Percentiles rank a stretch among this genome's conserved stretches.
These are phyloP conservation scores for Balearica regulorum DNA, from an alignment of 2,797 vertebrate genomes.

Conservation along the genomic window DNA sequence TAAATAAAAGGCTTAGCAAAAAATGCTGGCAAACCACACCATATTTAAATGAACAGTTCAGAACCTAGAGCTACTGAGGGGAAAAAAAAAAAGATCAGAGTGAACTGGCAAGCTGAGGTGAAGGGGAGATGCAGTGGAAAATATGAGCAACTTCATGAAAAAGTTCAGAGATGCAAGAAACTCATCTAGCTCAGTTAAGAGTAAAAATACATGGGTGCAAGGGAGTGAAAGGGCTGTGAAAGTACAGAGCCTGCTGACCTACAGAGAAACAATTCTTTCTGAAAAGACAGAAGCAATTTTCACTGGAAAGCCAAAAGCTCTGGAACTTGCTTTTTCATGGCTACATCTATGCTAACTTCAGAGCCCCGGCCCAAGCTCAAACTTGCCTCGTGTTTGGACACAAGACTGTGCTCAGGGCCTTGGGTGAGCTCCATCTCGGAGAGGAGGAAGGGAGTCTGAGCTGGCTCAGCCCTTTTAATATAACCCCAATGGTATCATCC, in stretches of 20 bases:
- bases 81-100: not conserved
- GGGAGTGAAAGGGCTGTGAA: not conserved
- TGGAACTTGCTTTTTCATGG: not conserved
- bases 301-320: not conserved
- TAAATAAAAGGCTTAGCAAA: slow-evolving; percentile 25
- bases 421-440: slow-evolving; percentile 15
- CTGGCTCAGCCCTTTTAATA: not conserved
- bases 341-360: not conserved
- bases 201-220: not conserved
- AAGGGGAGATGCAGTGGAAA: slow-evolving; percentile 25
- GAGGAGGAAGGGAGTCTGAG: not conserved
- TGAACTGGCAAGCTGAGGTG: not conserved
- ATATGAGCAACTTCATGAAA: not conserved
- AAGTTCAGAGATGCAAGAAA: not conserved
- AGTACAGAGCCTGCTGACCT: not conserved
- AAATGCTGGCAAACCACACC: not conserved
- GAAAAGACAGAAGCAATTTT: not conserved
- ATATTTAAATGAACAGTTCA: slow-evolving; percentile 18
- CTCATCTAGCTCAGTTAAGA: not conserved
- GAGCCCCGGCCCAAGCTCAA: not conserved
- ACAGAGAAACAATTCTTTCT: not conserved
- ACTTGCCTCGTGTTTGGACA: slow-evolving; percentile 47
- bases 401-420: slow-evolving; percentile 18
- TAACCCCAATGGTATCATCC: not conserved
- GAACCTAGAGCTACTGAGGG: not conserved